Evolutionary conservation across 1,140 invertebrate species (phyloP).

Genomic region (Andricus grossulariae): DNA sequence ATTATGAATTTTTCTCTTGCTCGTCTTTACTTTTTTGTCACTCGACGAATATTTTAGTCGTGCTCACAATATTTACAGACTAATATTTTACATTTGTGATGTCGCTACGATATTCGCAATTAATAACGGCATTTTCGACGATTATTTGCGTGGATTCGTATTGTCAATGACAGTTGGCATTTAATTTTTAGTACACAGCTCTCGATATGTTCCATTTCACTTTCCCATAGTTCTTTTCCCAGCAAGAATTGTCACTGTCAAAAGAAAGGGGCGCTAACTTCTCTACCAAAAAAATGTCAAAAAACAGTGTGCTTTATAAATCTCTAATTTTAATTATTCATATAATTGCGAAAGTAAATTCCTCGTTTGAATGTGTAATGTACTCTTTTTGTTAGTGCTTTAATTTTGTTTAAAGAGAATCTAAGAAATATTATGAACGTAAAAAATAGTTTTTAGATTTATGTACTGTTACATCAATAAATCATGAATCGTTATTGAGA

Average conservation of each 20-base stretch:
- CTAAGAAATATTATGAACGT: not conserved
- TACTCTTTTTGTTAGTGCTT: not conserved
- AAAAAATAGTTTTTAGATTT: no score
- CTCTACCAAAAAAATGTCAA: no score
- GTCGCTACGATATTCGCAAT: not conserved
- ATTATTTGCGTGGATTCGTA: conserved; percentile 4
- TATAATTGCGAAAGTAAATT: not conserved
- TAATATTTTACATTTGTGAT: conserved; percentile 14
- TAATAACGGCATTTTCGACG: not conserved
- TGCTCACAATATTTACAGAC: not conserved
- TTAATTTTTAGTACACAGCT: not conserved
- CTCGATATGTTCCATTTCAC: no score
- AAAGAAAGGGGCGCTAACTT: no score
- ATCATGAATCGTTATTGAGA: no score
- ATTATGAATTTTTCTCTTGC: not conserved
- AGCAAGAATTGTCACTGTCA: no score
- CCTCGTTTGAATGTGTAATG: no score
- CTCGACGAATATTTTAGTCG: not conserved
- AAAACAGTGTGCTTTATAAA: no score
- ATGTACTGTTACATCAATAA: no score
- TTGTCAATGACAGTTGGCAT: conserved; percentile 9
- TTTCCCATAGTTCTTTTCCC: no score
- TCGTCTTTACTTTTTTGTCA: not conserved
- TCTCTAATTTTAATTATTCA: no score
- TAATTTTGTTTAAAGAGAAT: not conserved